Evolutionary conservation across 2,797 vertebrate genomes (phyloP).

Genomic region (Myiotriccus ornatus): DNA sequence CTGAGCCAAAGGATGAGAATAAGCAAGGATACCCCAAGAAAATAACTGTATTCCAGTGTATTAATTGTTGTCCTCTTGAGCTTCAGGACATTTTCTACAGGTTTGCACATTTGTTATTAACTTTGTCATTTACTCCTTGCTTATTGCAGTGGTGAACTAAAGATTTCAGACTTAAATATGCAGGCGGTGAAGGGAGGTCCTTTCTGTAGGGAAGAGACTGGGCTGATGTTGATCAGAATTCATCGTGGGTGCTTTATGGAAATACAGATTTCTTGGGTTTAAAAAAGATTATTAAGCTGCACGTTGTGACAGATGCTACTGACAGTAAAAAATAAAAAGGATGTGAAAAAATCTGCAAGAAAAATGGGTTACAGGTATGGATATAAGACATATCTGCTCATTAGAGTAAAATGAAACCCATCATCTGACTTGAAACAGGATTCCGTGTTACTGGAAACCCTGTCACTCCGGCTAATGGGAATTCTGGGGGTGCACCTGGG

Average conservation of each 20-base stretch:
- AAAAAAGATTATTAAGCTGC: constrained; percentile 59
- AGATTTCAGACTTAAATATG: constrained; percentile 20
- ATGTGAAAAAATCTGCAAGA: constrained; percentile 51
- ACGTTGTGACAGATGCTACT: constrained; percentile 65
- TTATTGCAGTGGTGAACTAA: not conserved
- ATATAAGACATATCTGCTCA: constrained; percentile 41
- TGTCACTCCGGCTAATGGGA: not conserved
- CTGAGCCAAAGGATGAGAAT: not conserved
- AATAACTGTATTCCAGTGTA: fast-evolving
- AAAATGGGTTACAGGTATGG: constrained; percentile 39
- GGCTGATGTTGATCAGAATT: constrained; percentile 69
- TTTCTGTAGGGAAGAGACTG: constrained; percentile 38
- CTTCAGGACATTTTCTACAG: constrained; percentile 2
- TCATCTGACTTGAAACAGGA: not conserved
- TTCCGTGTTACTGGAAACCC: not conserved
- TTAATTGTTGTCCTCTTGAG: not conserved
- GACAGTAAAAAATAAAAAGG: constrained; percentile 55
- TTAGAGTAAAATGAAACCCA: constrained; percentile 12
- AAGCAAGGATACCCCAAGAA: not conserved
- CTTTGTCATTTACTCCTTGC: constrained; percentile 43
- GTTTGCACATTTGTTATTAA: constrained; percentile 15
- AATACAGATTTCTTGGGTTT: constrained; percentile 66
- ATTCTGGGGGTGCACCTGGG: not conserved
- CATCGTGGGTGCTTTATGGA: constrained; percentile 59
- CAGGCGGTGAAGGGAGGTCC: not conserved